phyloP scores from a whole-genome alignment of 2,797 vertebrate genomes.

The Dendrocincla fuliginosa region DNA sequence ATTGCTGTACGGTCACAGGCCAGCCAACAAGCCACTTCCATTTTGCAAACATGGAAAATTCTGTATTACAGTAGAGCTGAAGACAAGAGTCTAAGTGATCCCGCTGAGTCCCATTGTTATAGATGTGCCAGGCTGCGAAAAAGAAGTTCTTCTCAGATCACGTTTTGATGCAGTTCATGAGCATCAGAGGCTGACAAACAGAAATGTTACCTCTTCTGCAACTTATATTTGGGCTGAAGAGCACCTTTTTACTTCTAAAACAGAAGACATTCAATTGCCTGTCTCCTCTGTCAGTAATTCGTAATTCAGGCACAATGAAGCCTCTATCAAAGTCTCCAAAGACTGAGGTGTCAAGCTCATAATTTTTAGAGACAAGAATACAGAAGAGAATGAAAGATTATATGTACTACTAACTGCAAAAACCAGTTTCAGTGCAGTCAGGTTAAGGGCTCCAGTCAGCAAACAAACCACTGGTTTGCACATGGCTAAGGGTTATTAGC shows the following conservation, averaged over 20 bases:
- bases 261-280: background rate
- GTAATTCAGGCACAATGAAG: background rate
- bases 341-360: background rate
- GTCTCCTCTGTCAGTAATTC: background rate
- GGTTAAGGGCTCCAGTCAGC: background rate
- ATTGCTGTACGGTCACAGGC: background rate
- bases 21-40: background rate
- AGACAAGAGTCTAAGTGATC: background rate
- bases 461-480: background rate
- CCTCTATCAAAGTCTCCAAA: background rate
- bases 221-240: background rate
- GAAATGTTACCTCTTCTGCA: background rate
- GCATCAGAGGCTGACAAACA: background rate
- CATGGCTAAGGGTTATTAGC: background rate
- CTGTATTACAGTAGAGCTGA: background rate
- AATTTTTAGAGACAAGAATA: background rate
- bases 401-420: background rate
- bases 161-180: background rate
- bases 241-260: background rate
- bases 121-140: background rate
- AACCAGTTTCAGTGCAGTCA: background rate
- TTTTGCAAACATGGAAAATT: background rate
- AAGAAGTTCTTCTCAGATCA: background rate
- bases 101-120: background rate
- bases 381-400: background rate